Evolutionary conservation across 2,797 vertebrate genomes (phyloP), one percentile per base, ranked within the genome.

Genomic region (Uromys caudimaculatus): DNA sequence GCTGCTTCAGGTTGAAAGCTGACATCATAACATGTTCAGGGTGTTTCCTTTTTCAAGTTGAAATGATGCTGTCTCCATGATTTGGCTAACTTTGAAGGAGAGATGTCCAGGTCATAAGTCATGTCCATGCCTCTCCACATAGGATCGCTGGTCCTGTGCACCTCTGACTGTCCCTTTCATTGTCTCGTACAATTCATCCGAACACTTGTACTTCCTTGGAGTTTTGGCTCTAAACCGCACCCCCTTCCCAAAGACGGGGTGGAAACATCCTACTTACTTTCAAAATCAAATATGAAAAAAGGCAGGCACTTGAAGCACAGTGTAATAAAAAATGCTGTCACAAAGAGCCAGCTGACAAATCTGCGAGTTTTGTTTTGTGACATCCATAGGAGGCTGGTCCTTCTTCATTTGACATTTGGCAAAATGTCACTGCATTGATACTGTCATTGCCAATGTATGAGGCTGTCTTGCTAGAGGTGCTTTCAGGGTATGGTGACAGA

Each of bases 21-120:
- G 29, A 88, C 84, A 82, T 93, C 83, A 82, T 56, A 56, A 93
- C 56, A 23, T 64, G 2, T 91, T 91, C 44, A 93, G 81, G n/a
- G 56, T 56, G 11, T 94, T 96, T 94, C 92, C 83, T 29, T 81
- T 90, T 67, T 89, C n/a, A 91, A 84, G 73, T 75, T 89, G n/a
- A 96, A 95, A 8, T 62, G 67, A 67, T 77, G 17, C 54, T 78
- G 50, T 6, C 13, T 86, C 82, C 5, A 11, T 64, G 11, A 85
- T 88, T 92, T 91, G 62, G 29, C 24, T 38, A 14, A 29, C 14
- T 41, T 47, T 14, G 3, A n/a, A 58, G 83, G n/a, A 91, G 27
- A 89, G 62, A 56, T 4, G 8, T 11, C 27, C 10, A 73, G 44
- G 71, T 62, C 47, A 38, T 69, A 95, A 82, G 64, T 60, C 38